A percentile compares a stretch with the other conserved stretches of the same genome.
Evolutionary conservation across 2,888 invertebrate species (phyloP).

Genomic region (Molanna angustata): DNA sequence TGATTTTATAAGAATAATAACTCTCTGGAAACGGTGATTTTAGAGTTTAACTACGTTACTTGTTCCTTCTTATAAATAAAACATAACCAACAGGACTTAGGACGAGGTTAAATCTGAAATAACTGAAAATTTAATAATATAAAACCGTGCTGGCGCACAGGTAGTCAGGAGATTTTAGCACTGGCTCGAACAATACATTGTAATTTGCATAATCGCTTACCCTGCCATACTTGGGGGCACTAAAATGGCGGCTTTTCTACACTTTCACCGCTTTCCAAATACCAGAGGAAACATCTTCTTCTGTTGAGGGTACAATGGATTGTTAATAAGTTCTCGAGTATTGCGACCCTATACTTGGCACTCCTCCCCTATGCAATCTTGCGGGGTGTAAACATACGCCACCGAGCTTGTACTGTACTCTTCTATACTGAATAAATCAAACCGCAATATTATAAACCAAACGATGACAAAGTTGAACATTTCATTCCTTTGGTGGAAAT

Average conservation of each 20-base stretch:
- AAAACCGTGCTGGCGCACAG: constrained; percentile 12
- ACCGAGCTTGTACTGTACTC: no score
- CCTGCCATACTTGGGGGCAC: constrained; percentile 18
- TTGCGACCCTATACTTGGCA: constrained; percentile 4
- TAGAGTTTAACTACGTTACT: no score
- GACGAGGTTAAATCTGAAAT: constrained; percentile 12
- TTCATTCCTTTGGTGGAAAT: no score
- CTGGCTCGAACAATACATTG: constrained; percentile 30
- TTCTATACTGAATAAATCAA: no score
- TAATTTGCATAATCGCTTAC: constrained; percentile 33
- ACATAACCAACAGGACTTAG: background rate
- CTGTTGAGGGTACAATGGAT: constrained; percentile 30
- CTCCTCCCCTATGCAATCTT: constrained; percentile 6
- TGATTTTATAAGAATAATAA: no score
- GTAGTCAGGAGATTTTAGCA: constrained; percentile 26
- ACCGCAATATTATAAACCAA: no score
- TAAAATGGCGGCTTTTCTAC: constrained; percentile 13
- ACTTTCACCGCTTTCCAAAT: constrained; percentile 22
- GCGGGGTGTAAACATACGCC: constrained; percentile 19
- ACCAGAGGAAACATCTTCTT: constrained; percentile 28
- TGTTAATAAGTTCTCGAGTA: constrained; percentile 31
- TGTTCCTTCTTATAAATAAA: no score
- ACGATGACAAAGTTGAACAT: no score
- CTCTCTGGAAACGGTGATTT: no score
- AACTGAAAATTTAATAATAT: constrained; percentile 22